Evolutionary conservation across 1,140 invertebrate species (phyloP).

Genomic region (Acyrthosiphon pisum): DNA sequence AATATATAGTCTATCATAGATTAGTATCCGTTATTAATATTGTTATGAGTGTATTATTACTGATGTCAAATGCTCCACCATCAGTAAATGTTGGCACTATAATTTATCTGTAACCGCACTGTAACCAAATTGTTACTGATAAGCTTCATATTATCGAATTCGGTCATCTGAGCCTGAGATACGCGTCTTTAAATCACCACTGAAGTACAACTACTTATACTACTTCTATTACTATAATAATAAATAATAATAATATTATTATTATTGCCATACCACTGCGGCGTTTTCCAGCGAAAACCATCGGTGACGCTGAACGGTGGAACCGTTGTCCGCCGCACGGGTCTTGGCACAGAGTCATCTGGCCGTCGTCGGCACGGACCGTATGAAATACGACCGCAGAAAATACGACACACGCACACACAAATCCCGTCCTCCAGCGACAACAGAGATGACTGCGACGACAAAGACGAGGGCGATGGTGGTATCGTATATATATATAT

Average conservation of each 20-base stretch:
- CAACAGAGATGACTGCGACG: background rate
- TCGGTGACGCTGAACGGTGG: background rate
- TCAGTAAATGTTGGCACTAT: background rate
- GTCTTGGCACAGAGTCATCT: slow-evolving; percentile 55
- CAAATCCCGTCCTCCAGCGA: background rate
- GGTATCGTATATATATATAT: background rate
- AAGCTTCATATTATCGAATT: background rate
- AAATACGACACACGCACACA: background rate
- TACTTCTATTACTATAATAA: background rate
- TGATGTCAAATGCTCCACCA: background rate
- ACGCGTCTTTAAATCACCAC: background rate
- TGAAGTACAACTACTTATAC: background rate
- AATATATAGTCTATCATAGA: background rate
- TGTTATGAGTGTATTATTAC: background rate
- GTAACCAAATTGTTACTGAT: background rate
- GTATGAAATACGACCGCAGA: slow-evolving; percentile 38
- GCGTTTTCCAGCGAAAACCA: background rate
- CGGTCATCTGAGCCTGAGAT: background rate
- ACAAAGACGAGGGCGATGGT: background rate
- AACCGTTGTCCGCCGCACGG: slow-evolving; percentile 9
- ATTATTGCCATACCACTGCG: background rate
- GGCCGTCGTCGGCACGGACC: slow-evolving; percentile 31
- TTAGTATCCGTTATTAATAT: background rate
- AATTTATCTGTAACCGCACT: background rate
- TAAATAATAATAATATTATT: slow-evolving; percentile 5